Base-by-base conservation (phyloP, 2,113 vertebrate species). In the Clarias batrachus region DNA sequence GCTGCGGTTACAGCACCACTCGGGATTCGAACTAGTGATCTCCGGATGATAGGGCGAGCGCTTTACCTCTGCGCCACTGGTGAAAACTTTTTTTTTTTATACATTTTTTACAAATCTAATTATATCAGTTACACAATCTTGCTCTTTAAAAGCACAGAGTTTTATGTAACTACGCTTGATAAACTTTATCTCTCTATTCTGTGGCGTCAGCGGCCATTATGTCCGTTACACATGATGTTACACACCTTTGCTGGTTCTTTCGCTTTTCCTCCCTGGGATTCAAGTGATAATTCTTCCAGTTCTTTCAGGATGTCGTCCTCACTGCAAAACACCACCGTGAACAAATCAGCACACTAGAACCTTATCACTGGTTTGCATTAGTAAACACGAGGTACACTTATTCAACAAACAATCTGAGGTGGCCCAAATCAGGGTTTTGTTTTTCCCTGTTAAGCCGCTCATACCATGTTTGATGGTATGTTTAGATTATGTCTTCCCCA, bases 301-400 rank as follows among this genome's bases (percentile, higher is more conserved):
- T 99, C 98, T 92, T 98, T 99, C 91, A 96, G 93, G 92, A 99
- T 99, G 91, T 99, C 97, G 77, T 98, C 97, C 95, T 99, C 98
- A 89, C 98, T 99, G 95, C 81, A 95, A 96, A 70, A 84, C 87
- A 85, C 54, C 88, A 84, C 90, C 85, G 54, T n/a, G 27, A 78
- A 66, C 33, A 11, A 48, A 66, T 27, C 60, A 68, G 33, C 23
- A 27, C 70, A 21, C 3, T 8, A 48, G 6, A 62, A 30, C 8
- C 21, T n/a, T 13, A 13, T 13, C 60, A n/a, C 4, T n/a, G 33
- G 11, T 63, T 48, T 16, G 37, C 13, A 65, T 65, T 16, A 10
- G 33, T 48, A 63, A 7, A 12, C 57, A 21, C 23, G 17, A 7
- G 70, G 37, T 73, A 73, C 19, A 9, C 14, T 76, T 48, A 76